Base-by-base conservation (phyloP, 2,888 invertebrate genomes). In the Globia sparganii region DNA sequence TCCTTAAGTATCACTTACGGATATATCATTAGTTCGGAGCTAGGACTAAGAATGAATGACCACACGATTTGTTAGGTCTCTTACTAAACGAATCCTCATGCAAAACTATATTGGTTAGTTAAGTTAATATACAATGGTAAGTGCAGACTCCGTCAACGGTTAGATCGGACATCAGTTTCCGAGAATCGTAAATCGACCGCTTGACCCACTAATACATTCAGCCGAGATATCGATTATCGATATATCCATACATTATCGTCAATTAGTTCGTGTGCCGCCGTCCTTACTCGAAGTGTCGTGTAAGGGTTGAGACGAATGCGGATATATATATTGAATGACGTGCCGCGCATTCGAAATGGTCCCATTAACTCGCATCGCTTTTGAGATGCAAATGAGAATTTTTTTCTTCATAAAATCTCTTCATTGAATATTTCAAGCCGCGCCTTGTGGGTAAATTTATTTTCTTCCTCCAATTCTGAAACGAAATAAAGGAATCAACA, bases 381-480 rank as follows among this genome's bases (percentile, higher is more conserved):
- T 96, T 96, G 96, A 96, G 90, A 96, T 96, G 96, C 94, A 96
- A 96, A 96, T 96, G 89, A 92, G 91, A 91, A 9, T 91, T 94
- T 94, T 95, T 93, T 94, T 93, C 92, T 93, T 93, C 91, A 93
- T 93, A 94, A 95, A 95, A 95, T 93, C 94, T 94, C 94, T 93
- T 94, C 95, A 95, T 95, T 96, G 95, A 94, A 95, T 95, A 95
- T 95, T 95, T 95, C 91, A 92, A 93, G 93, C 91, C 89, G 93
- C 91, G 91, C 90, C 90, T 93, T 91, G 93, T 90, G 93, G 92
- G 90, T 91, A 93, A 94, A 94, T 95, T 95, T 94, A 94, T 95
- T 94, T 93, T 91, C 90, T 89, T 88, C 86, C 91, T 90, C 89
- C 91, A 91, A 92, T 91, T 90, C 86, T 89, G 88, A 90, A 91